phyloP scores from a whole-genome alignment of 2,888 invertebrate genomes.

The Biston stratarius region DNA sequence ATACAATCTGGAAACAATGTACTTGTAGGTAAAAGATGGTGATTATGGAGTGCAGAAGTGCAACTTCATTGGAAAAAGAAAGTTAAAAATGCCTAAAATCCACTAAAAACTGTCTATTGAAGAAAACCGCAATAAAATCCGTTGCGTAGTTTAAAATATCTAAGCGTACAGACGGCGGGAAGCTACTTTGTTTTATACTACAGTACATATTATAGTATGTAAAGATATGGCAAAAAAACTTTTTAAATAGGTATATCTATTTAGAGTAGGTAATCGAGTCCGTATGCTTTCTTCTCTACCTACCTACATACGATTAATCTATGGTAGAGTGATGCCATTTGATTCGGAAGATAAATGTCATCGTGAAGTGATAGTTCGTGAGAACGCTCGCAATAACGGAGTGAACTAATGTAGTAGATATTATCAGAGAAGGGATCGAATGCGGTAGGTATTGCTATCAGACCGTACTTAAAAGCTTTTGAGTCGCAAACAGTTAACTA shows the following conservation, averaged over 20 bases:
- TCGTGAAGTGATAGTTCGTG: conserved; percentile 36
- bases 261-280: background rate
- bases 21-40: conserved; percentile 14
- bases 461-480: conserved; percentile 2
- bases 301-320: background rate
- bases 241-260: no score
- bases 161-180: no score
- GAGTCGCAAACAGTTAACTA: background rate
- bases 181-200: no score
- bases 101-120: background rate
- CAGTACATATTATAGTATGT: no score
- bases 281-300: background rate
- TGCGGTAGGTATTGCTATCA: conserved; percentile 15
- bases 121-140: no score
- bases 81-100: background rate
- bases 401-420: conserved; percentile 22
- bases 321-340: conserved; percentile 33
- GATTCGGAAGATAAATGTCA: conserved; percentile 39
- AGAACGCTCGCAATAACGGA: conserved; percentile 34
- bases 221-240: no score
- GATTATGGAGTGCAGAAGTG: conserved; percentile 3
- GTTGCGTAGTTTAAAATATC: no score
- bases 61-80: background rate
- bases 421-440: conserved; percentile 28
- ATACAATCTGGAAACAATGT: conserved; percentile 20